Percentiles rank a stretch among this genome's conserved stretches.
Evolutionary conservation across 1,140 invertebrate genomes (phyloP).

Genomic region (Eriosoma lanigerum): DNA sequence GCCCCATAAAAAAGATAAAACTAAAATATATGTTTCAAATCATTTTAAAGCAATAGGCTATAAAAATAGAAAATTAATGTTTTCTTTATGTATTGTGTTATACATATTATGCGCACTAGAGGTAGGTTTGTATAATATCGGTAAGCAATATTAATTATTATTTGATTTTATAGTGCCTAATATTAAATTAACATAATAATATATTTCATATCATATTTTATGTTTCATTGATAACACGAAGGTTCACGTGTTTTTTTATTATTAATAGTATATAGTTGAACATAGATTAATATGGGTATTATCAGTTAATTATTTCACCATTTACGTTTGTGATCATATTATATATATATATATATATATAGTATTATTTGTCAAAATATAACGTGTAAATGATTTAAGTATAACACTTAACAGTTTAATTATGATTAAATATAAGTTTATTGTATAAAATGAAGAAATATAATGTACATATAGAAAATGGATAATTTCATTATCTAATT

Average conservation of each 20-base stretch:
- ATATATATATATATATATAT: too few species aligned
- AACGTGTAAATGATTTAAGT: too few species aligned
- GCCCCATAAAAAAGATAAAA: constrained; percentile 29
- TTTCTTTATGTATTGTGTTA: background rate
- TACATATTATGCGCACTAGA: too few species aligned
- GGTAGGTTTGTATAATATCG: background rate
- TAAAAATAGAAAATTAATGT: constrained; percentile 18
- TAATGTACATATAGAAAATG: too few species aligned
- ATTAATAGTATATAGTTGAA: background rate
- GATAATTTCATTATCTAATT: too few species aligned
- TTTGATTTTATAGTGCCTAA: background rate
- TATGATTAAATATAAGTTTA: too few species aligned
- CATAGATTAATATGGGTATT: background rate
- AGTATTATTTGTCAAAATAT: too few species aligned
- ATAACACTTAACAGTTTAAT: too few species aligned
- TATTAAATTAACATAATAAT: background rate
- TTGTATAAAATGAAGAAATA: too few species aligned
- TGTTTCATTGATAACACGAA: constrained; percentile 9
- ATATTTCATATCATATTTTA: background rate
- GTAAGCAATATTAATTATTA: background rate
- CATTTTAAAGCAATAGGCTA: background rate
- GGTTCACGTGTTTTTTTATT: background rate
- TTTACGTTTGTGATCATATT: background rate
- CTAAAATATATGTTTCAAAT: background rate
- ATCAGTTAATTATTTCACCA: constrained; percentile 25